Evolutionary conservation across 1,140 invertebrate species (phyloP), one percentile per base, ranked within the genome.

Genomic region (Medauroidea extradentata): DNA sequence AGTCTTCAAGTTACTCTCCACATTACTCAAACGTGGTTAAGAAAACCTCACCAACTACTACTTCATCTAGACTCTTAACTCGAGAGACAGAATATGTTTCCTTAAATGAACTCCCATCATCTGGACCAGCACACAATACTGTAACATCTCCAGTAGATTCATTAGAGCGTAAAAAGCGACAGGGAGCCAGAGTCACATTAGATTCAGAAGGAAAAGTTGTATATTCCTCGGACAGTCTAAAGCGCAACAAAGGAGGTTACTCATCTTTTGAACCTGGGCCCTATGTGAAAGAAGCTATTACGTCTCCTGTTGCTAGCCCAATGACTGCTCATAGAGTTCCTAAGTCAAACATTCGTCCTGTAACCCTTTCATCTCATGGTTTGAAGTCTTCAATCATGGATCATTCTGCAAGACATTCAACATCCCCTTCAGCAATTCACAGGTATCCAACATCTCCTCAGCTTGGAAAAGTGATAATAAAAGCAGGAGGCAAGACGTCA

Each of bases 181-280:
- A 84, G 68, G 89, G 90, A 19, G 90, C 90, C 7, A 82, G 90
- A 67, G 91, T 94, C 0, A 91, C 87, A 13, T 73, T 94, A 27
- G 90, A 94, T 73, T 87, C 92, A 1, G 88, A 93, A 66, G 93
- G 92, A 14, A 90, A 91, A 79, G 90, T 94, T 44, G 87, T 95
- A 42, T 95, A 90, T 71, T 89, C 89, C 56, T 94, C 91, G 1
- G 92, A 94, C 65, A 94, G 91, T 70, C 74, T 94, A 54, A 86
- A 85, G 70, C 79, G 90, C 67, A 81, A 87, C 69, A 90, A 92
- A 78, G 85, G 87, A 50, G 83, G 88, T 11, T 88, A 91, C 64
- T 90, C 88, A 7, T 92, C 89, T 19, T 92, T 92, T 68, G 88
- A 89, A 78, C 89, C 89, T 61, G 90, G 89, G 71, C 85, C 86